Base-by-base conservation (phyloP, 1,140 invertebrate species). In the Holcopasites calliopsidis region DNA sequence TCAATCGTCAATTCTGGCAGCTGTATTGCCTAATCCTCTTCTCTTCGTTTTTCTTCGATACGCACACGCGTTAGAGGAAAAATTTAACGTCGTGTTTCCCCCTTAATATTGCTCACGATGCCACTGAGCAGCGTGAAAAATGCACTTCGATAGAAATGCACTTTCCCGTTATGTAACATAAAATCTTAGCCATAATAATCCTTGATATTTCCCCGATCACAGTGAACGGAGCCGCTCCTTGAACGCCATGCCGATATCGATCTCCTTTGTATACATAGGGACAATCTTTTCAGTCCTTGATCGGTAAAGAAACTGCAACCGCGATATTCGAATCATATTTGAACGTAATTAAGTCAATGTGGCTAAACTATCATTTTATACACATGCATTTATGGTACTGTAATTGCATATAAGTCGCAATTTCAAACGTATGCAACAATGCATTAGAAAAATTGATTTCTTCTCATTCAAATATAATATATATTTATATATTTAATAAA, bases 131-230 rank as follows among this genome's bases (percentile, higher is more conserved):
- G 28, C 44, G 31, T 18, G 68, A 77, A 69, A 68, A 62, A 81
- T 76, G 79, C 78, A 85, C 81, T 76, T 79, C 58, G 11, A 35
- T 42, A 38, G 81, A 79, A 85, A 83, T 79, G 81, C 76, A 81
- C 60, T 79, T 77, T 75, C 26, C 57, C 28, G 52, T 82, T 84
- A 80, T 74, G 55, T 79, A 82, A 84, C 69, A 3, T 50, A 65
- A 61, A 68, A 71, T 72, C 54, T 38, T 49, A 77, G 80, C 61
- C 79, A 83, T 83, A 75, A 74, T 81, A 81, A 77, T 65, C n/a
- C 58, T 55, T 49, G 33, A 64, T 52, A n/a, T n/a, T n/a, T n/a
- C 49, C 38, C 11, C 38, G 64, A 70, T 82, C 64, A 68, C 47
- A 35, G 69, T 54, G 52, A 58, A 69, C 18, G 8, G 38, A 78